Percentiles rank a stretch among this genome's conserved stretches.
Evolutionary conservation across 2,797 vertebrate species (phyloP).

Genomic region (Tragelaphus oryx): DNA sequence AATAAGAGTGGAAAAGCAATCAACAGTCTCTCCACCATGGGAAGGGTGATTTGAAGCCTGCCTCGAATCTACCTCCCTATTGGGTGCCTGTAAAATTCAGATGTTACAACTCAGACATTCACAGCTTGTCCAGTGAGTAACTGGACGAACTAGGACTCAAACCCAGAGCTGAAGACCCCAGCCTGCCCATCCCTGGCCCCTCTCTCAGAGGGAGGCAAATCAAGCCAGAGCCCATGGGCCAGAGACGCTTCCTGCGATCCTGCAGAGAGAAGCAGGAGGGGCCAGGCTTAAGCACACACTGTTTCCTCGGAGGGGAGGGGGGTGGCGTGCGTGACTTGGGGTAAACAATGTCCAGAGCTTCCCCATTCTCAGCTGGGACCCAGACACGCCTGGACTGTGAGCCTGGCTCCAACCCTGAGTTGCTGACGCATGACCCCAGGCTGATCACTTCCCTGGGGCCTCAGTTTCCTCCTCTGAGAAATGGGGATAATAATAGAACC

Average conservation of each 20-base stretch:
- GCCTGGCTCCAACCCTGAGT: neutral
- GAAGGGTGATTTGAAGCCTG: too few species aligned
- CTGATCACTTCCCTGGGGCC: slow-evolving; percentile 43
- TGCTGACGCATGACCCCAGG: neutral
- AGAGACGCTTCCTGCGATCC: slow-evolving; percentile 10
- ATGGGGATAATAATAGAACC: slow-evolving; percentile 61
- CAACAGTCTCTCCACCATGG: rapidly evolving
- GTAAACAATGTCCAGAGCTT: slow-evolving; percentile 67
- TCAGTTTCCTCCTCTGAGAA: slow-evolving; percentile 65
- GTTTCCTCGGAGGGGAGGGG: neutral
- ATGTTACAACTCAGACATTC: neutral
- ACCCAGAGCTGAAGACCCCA: neutral
- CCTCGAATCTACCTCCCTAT: neutral
- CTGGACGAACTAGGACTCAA: neutral
- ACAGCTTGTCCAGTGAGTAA: neutral
- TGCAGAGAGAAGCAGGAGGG: neutral
- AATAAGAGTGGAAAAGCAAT: too few species aligned
- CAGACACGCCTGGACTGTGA: neutral
- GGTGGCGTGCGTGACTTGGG: neutral
- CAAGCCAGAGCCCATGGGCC: neutral
- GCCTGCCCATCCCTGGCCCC: neutral
- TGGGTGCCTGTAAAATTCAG: neutral
- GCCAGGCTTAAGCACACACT: neutral
- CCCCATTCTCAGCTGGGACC: neutral
- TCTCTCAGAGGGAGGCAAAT: neutral